phyloP scores from a whole-genome alignment of 2,888 invertebrate genomes.

The Drosophila anomalata region DNA sequence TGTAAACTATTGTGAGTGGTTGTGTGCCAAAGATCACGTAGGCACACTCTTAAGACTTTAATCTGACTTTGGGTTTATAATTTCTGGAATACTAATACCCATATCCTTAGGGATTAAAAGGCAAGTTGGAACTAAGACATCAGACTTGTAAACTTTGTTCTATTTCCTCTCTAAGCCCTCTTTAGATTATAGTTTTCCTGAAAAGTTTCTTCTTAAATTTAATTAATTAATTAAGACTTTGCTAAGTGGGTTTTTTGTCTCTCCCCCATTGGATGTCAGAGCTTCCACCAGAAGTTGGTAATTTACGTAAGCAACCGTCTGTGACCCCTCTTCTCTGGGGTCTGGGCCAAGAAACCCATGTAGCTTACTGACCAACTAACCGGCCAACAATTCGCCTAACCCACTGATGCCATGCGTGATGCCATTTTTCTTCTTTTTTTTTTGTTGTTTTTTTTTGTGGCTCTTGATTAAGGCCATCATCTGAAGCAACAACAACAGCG shows the following conservation, averaged over 20 bases:
- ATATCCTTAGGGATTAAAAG: not conserved
- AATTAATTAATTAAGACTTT: too few relatives aligned
- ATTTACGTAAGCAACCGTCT: constrained; percentile 37
- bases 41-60: constrained; percentile 13
- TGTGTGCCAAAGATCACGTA: constrained; percentile 42
- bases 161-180: too few relatives aligned
- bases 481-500: constrained; percentile 20
- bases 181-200: too few relatives aligned
- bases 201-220: too few relatives aligned
- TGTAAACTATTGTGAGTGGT: not conserved
- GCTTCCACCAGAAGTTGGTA: constrained; percentile 7
- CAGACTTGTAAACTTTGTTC: too few relatives aligned
- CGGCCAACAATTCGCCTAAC: constrained; percentile 33
- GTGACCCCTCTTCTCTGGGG: constrained; percentile 14
- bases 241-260: not conserved
- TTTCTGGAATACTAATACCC: not conserved
- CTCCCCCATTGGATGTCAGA: constrained; percentile 10
- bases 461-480: constrained; percentile 67
- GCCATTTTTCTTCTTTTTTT: constrained; percentile 47
- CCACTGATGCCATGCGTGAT: constrained; percentile 54
- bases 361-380: constrained; percentile 44
- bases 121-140: too few relatives aligned
- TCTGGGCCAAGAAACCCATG: constrained; percentile 19
- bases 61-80: not conserved
- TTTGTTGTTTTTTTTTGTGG: constrained; percentile 17